Conservation (phyloP, 2,113 vertebrate species). For the Lasiurus borealis region DNA sequence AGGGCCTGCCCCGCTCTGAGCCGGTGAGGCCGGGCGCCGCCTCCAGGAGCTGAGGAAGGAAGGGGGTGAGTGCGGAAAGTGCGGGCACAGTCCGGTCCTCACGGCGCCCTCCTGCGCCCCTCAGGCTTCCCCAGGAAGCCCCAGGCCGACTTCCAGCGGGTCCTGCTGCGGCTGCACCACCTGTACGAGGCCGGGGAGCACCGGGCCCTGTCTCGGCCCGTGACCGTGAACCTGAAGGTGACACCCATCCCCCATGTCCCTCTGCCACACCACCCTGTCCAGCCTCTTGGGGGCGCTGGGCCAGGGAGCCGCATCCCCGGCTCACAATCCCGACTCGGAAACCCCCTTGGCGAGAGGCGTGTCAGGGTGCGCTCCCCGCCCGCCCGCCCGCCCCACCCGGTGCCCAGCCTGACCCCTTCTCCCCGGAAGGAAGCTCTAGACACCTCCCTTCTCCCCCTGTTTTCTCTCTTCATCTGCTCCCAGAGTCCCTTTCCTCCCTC, state of each 20-base stretch:
- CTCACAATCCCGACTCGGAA: neutral
- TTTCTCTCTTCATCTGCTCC: too few species aligned
- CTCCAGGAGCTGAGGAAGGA: accelerated
- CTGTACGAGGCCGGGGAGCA: constrained; percentile 92
- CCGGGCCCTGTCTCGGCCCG: constrained; percentile 89
- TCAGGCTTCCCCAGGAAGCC: constrained; percentile 82
- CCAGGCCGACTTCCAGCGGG: constrained; percentile 87
- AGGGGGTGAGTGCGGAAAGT: accelerated
- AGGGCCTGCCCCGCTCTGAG: too few species aligned
- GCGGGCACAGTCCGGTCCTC: neutral
- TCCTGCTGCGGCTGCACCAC: constrained; percentile 92
- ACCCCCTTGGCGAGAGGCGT: neutral
- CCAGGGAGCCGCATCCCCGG: too few species aligned
- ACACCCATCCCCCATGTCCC: accelerated
- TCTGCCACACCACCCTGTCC: accelerated
- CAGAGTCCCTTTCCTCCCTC: too few species aligned
- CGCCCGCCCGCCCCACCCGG: neutral
- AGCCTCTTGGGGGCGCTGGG: too few species aligned
- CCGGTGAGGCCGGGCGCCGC: too few species aligned
- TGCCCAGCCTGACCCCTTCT: neutral
- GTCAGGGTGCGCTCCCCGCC: accelerated
- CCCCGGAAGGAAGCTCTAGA: accelerated
- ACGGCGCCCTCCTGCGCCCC: neutral
- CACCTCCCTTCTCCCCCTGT: accelerated
- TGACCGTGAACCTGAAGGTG: constrained; percentile 91